A percentile compares a stretch with the other conserved stretches of the same genome.
These are phyloP conservation scores for Euleptes europaea DNA, from an alignment of 2,113 vertebrate genomes.

Conservation along the genomic window DNA sequence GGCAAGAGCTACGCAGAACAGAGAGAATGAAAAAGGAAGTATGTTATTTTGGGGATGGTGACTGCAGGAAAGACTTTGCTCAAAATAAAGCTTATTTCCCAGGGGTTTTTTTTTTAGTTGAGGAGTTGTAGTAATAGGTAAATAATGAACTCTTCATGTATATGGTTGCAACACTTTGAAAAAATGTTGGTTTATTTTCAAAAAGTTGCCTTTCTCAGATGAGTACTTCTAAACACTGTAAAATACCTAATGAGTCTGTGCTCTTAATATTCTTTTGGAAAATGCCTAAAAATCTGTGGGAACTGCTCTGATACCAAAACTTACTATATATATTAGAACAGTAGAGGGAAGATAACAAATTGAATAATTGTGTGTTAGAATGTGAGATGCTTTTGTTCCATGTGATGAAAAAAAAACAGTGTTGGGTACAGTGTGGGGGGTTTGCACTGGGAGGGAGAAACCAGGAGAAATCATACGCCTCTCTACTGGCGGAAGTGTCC, in stretches of 20 bases:
- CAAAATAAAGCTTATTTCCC: conserved; percentile 14
- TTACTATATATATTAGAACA: background rate
- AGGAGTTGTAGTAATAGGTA: background rate
- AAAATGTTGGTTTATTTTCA: conserved; percentile 28
- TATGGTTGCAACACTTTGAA: conserved; percentile 19
- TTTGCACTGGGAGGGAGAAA: no score
- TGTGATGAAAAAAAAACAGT: background rate
- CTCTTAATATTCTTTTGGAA: background rate
- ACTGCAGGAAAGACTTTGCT: conserved; percentile 52
- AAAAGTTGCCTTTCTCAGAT: conserved; percentile 44
- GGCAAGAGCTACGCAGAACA: conserved; percentile 93
- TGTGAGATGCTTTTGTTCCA: background rate
- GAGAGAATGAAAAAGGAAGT: conserved; percentile 98
- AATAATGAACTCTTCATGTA: background rate
- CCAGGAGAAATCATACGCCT: no score
- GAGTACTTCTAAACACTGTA: background rate
- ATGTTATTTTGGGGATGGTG: conserved; percentile 63
- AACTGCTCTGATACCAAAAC: background rate
- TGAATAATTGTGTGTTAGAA: background rate
- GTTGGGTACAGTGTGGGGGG: no score
- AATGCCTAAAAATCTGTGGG: background rate
- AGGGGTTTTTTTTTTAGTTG: conserved; percentile 17
- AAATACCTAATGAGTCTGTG: background rate
- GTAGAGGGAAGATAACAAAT: background rate
- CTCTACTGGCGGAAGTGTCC: no score